Evolutionary conservation across 2,888 invertebrate genomes (phyloP), one percentile per base, ranked within the genome.

Genomic region (Pseudoips prasinana): DNA sequence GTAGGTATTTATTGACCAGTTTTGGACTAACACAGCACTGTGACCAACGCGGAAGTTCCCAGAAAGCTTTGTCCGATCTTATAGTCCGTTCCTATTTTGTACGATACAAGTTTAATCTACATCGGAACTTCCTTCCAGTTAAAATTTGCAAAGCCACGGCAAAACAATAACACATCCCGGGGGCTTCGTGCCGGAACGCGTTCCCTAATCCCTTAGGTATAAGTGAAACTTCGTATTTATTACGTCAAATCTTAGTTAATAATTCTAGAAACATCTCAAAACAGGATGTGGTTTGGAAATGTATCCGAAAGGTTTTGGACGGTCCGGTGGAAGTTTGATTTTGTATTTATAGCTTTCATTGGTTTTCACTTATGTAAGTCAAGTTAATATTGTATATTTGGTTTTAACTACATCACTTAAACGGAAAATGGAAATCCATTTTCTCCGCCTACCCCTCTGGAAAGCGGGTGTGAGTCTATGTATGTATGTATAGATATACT

Each of bases 211-310:
- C 79, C 74, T 68, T 66, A n/a, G n/a, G n/a, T n/a, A 65, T 57
- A 70, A 71, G 62, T 64, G 65, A 76, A 84, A 82, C 80, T 83
- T 80, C 58, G 59, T 69, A 79, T 79, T 80, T 76, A 72, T 75
- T 70, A 75, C 73, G 70, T 74, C 80, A 77, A 75, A 86, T 88
- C 87, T 87, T 89, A 87, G 80, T 89, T 89, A 89, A 88, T 87
- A 85, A 88, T 88, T 88, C 86, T 73, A 77, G 77, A 80, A 81
- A 83, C 81, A 85, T 83, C 81, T 83, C 78, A 77, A 77, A 76
- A 76, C 85, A 85, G 87, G 87, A 85, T 83, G 87, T 69, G 85
- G 86, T 73, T 1, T 35, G 46, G 57, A 46, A 35, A 67, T 65
- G 62, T 70, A 46, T 73, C 69, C 66, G 66, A 63, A 63, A 70